Conservation (phyloP, 64 coral and sea anemone species). For the Actinia tenebrosa region DNA sequence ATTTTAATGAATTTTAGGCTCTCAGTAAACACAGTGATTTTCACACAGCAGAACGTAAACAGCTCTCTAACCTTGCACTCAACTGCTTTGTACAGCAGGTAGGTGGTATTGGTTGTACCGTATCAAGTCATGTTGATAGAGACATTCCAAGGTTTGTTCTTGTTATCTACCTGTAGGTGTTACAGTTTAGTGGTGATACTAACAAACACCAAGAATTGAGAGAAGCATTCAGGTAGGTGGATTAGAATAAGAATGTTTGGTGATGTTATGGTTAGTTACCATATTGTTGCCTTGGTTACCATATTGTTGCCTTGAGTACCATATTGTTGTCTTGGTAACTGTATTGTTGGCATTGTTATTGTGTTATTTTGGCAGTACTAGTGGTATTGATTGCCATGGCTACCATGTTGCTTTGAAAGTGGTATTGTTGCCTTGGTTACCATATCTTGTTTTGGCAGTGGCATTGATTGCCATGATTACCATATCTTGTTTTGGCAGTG, state of each 20-base stretch:
- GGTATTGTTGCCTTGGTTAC: too few relatives aligned
- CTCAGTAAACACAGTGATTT: slow-evolving; percentile 78
- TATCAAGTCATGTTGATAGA: not conserved
- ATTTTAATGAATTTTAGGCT: slow-evolving; percentile 25
- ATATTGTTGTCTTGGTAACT: not conserved
- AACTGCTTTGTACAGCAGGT: slow-evolving; percentile 98
- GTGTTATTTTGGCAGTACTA: not conserved
- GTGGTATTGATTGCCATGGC: too few relatives aligned
- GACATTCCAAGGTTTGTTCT: not conserved
- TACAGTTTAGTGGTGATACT: slow-evolving; percentile 4
- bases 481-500: too few relatives aligned
- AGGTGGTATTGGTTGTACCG: not conserved
- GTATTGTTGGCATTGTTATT: not conserved
- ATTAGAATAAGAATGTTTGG: too few relatives aligned
- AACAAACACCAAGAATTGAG: not conserved
- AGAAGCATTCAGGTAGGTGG: slow-evolving; percentile 17
- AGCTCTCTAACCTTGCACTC: slow-evolving; percentile 76
- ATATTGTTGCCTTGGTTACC: not conserved
- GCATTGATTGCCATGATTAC: too few relatives aligned
- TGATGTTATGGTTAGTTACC: not conserved
- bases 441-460: too few relatives aligned
- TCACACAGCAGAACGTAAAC: slow-evolving; percentile 86
- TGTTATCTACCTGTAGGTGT: not conserved
- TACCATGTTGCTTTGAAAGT: too few relatives aligned
- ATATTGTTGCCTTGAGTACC: not conserved